These are phyloP conservation scores for Zapus hudsonius DNA, from an alignment of 2,113 vertebrate species.

Conservation along the genomic window DNA sequence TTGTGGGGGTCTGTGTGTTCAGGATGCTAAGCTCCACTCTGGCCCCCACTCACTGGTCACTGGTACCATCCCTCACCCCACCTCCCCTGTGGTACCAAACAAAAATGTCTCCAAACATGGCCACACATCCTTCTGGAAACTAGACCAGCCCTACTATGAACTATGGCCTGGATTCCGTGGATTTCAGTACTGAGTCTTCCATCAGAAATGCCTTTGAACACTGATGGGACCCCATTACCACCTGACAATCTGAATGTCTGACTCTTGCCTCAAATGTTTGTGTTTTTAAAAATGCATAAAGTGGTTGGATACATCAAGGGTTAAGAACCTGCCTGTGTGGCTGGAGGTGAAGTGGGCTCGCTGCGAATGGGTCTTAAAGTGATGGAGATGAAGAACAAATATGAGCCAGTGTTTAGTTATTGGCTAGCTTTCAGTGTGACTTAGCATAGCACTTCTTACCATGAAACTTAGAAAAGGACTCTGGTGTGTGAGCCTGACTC, in stretches of 20 bases:
- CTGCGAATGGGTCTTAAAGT: background rate
- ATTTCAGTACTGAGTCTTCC: accelerated
- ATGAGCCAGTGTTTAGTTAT: background rate
- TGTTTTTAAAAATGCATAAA: background rate
- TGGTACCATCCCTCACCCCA: background rate
- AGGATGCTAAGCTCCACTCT: accelerated
- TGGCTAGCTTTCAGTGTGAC: background rate
- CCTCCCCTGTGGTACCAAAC: background rate
- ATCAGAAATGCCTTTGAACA: background rate
- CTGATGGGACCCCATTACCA: background rate
- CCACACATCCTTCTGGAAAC: accelerated
- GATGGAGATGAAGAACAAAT: background rate
- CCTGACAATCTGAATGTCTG: background rate
- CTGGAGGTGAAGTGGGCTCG: background rate
- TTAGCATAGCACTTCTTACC: background rate
- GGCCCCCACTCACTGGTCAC: background rate
- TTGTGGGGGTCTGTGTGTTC: accelerated
- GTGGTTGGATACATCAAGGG: too few relatives aligned
- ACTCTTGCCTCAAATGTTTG: background rate
- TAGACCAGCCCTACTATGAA: background rate
- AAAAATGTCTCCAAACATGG: background rate
- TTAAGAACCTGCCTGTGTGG: background rate
- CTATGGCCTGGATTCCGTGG: background rate
- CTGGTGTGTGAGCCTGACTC: background rate
- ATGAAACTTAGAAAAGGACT: background rate